phyloP scores from a whole-genome alignment of 2,113 vertebrate genomes.

The Odontophorus gujanensis region DNA sequence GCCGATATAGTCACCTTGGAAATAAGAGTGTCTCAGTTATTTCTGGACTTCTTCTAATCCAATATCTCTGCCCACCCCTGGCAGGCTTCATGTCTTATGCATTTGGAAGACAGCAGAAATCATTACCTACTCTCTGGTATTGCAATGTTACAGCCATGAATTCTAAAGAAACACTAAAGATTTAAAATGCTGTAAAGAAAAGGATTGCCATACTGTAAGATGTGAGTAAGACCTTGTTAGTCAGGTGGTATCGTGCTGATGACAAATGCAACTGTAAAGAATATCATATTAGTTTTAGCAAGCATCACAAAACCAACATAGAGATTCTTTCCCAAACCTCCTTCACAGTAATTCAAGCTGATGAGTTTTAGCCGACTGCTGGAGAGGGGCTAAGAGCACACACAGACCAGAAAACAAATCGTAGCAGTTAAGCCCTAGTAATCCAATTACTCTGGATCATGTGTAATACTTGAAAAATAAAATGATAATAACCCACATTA shows the following conservation, averaged over 20 bases:
- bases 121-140: neutral
- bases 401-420: neutral
- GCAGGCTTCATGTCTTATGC: neutral
- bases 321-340: neutral
- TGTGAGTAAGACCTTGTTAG: neutral
- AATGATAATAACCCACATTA: neutral
- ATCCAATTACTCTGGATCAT: neutral
- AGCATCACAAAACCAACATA: neutral
- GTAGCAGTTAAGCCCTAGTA: neutral
- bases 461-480: neutral
- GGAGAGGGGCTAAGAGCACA: neutral
- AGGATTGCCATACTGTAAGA: accelerated
- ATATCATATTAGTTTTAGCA: neutral
- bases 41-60: neutral
- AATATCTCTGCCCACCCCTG: neutral
- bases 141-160: neutral
- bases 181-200: neutral
- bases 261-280: neutral
- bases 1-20: neutral
- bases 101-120: neutral
- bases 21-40: neutral
- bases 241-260: neutral
- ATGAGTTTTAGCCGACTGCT: neutral
- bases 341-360: neutral
- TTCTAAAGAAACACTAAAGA: neutral